phyloP scores from a whole-genome alignment of 2,888 invertebrate species.

The Drosophila mercatorum region DNA sequence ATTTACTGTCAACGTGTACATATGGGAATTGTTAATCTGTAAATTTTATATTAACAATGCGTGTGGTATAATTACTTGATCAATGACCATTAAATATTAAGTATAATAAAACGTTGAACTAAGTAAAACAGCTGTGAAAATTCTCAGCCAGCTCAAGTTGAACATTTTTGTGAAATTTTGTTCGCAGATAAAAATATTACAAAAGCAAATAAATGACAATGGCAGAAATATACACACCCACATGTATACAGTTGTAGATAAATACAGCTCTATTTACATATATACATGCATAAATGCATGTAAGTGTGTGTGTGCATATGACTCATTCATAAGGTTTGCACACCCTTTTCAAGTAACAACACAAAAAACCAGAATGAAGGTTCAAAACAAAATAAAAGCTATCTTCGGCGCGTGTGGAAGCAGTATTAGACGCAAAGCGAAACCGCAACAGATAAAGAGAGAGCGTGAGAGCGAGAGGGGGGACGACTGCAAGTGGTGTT shows the following conservation, averaged over 20 bases:
- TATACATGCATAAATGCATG: not conserved
- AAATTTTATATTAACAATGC: conserved; percentile 1
- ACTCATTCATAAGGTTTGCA: conserved; percentile 25
- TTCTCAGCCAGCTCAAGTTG: conserved; percentile 26
- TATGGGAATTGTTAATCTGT: conserved; percentile 10
- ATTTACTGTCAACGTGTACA: not conserved
- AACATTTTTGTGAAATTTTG: conserved; percentile 4
- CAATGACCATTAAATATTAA: conserved; percentile 45
- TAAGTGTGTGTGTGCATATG: conserved; percentile 14
- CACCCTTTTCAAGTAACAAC: not conserved
- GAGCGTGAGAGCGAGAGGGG: conserved; percentile 14
- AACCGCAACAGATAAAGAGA: not conserved
- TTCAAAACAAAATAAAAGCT: conserved; percentile 16
- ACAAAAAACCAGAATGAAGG: not conserved
- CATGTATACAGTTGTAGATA: not conserved
- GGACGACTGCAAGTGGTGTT: not conserved
- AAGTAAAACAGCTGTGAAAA: conserved; percentile 47
- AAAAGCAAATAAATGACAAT: not conserved
- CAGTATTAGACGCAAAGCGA: not conserved
- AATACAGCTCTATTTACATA: not conserved
- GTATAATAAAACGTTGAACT: conserved; percentile 4
- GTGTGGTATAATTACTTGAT: conserved; percentile 20
- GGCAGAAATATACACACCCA: not conserved
- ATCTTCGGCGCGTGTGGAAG: conserved; percentile 3
- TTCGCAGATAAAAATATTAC: not conserved